Base-by-base conservation (phyloP, 2,113 vertebrate genomes). In the Cololabis saira region DNA sequence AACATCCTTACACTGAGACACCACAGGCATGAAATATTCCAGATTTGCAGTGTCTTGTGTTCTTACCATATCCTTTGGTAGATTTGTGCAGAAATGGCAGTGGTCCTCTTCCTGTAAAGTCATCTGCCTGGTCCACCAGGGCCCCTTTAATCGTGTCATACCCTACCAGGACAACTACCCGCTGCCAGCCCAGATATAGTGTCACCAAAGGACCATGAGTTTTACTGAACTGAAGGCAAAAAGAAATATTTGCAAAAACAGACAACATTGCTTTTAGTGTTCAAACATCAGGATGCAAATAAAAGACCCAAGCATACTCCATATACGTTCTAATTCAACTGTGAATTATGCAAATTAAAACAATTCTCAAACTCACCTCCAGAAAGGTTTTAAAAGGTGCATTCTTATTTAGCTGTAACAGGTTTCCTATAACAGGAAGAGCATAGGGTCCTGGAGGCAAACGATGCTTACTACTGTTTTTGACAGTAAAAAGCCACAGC, bases 91-190 rank as follows among this genome's bases (percentile, higher is more conserved):
- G 0, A 0, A 93, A 43, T 0, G 93, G 83, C 7, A 91, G 0
- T 0, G 54, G 72, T 0, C 78, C 87, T 75, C 93, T 88, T 21
- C 84, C 89, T 12, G 71, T 42, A 58, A 95, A 94, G 15, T 93
- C 91, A 0, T 91, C 91, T 0, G 84, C 91, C 0, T 88, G 85
- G 65, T 94, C 90, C 79, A 92, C 75, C 53, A 93, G 71, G 2
- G 91, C 91, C 47, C 92, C 92, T 51, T 87, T 90, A 19, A 94
- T 89, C 0, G 88, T 47, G 1, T 94, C 83, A 21, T 91, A 93
- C 1, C 91, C 92, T 0, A 88, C 76, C 55, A 95, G 74, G 10
- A 90, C 79, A 8, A 95, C 87, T 0, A 48, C 4, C 4, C 91
- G 80, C 62, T 83, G 79, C n/a, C 67, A 69, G 7, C 93, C 94